Conservation (phyloP, 2,113 vertebrate genomes). For the Gymnarchus niloticus region DNA sequence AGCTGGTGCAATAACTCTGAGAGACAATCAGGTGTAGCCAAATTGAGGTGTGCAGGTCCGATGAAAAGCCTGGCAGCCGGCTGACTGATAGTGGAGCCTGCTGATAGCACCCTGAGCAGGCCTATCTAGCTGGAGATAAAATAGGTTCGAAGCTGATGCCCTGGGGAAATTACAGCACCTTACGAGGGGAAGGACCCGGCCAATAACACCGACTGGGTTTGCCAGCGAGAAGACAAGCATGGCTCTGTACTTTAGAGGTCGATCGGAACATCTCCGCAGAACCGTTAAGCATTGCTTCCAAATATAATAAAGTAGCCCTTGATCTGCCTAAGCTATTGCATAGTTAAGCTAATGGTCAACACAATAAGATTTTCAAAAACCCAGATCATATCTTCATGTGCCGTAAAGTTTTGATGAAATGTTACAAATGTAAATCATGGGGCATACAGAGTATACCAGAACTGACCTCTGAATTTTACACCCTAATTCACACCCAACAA, state of each 20-base stretch:
- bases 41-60: slow-evolving; percentile 41
- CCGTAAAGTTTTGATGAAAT: not conserved
- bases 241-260: slow-evolving; percentile 21
- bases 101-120: slow-evolving; percentile 28
- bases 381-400: not conserved
- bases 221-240: slow-evolving; percentile 7
- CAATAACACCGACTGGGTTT: not conserved
- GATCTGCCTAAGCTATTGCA: not conserved
- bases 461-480: not conserved
- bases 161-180: not conserved
- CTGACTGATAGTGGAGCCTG: slow-evolving; percentile 26
- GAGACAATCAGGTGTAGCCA: slow-evolving; percentile 39
- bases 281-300: slow-evolving; percentile 1
- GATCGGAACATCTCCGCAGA: slow-evolving; percentile 17
- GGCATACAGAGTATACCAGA: not conserved
- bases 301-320: not conserved
- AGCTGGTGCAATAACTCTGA: slow-evolving; percentile 38
- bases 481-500: not conserved
- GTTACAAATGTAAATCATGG: not conserved
- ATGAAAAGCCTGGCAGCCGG: slow-evolving; percentile 28
- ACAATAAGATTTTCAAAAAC: slow-evolving; percentile 10
- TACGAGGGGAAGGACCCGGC: not conserved
- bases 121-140: slow-evolving; percentile 27
- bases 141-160: slow-evolving; percentile 24
- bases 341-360: slow-evolving; percentile 11